Percentiles rank a stretch among this genome's conserved stretches.
phyloP scores from a whole-genome alignment of 2,113 vertebrate genomes.

The Apeltes quadracus region DNA sequence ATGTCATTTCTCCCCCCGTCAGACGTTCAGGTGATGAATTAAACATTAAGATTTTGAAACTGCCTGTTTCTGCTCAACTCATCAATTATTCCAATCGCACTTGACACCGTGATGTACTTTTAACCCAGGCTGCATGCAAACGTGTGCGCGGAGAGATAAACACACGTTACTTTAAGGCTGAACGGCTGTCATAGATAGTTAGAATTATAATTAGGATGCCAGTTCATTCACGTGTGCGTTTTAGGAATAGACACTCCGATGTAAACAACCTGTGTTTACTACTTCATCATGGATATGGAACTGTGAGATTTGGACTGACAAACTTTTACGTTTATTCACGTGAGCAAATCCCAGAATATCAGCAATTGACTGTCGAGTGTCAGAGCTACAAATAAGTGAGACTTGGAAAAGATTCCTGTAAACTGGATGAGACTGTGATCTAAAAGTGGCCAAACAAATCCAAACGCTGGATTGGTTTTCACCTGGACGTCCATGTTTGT shows the following conservation, averaged over 20 bases:
- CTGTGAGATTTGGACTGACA: conserved; percentile 22
- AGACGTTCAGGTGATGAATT: conserved; percentile 53
- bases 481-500: not conserved
- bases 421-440: conserved; percentile 11
- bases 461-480: not conserved
- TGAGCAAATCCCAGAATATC: conserved; percentile 11
- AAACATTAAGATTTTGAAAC: conserved; percentile 51
- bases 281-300: conserved; percentile 33
- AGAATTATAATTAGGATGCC: not conserved
- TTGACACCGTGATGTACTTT: conserved; percentile 37
- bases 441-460: not conserved
- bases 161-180: conserved; percentile 21
- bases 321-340: conserved; percentile 20
- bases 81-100: conserved; percentile 41
- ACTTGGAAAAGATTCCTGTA: not conserved
- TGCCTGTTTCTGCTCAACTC: conserved; percentile 28
- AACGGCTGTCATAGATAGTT: conserved; percentile 33
- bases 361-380: not conserved
- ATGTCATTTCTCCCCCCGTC: conserved; percentile 13
- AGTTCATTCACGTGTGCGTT: conserved; percentile 25
- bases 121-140: conserved; percentile 35
- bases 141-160: conserved; percentile 8
- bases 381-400: not conserved
- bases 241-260: conserved; percentile 28
- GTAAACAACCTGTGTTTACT: conserved; percentile 44